These are phyloP conservation scores for Drosophila eohydei DNA, from an alignment of 2,888 invertebrate genomes.

Conservation along the genomic window DNA sequence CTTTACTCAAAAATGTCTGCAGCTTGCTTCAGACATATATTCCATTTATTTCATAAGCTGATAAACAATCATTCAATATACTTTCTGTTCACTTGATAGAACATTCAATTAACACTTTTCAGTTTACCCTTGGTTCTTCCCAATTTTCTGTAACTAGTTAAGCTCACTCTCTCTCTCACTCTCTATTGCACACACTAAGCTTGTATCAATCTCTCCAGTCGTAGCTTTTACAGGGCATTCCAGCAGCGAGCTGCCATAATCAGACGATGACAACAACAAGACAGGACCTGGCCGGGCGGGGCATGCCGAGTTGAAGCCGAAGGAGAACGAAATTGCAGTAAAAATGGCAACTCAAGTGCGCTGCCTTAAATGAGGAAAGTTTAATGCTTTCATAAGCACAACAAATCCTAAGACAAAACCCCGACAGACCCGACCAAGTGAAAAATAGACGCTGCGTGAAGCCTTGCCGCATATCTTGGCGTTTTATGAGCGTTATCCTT, in stretches of 20 bases:
- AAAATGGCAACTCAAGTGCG: conserved; percentile 80
- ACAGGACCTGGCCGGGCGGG: conserved; percentile 17
- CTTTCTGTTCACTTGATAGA: not conserved
- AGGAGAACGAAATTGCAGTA: conserved; percentile 76
- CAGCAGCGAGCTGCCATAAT: conserved; percentile 53
- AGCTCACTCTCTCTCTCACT: not conserved
- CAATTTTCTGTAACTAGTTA: not conserved
- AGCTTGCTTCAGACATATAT: no score
- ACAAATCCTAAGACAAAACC: conserved; percentile 76
- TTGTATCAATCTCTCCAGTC: not conserved
- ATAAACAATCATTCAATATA: not conserved
- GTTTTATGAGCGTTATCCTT: conserved; percentile 78
- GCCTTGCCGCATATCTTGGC: conserved; percentile 71
- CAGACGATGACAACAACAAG: conserved; percentile 52
- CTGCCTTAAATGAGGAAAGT: conserved; percentile 79
- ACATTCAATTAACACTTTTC: not conserved
- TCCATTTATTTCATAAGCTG: no score
- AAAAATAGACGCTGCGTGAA: conserved; percentile 77
- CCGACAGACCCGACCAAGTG: conserved; percentile 53
- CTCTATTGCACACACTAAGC: not conserved
- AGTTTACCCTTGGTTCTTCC: not conserved
- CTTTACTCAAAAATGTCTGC: no score
- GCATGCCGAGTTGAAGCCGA: conserved; percentile 32
- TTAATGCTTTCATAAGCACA: conserved; percentile 82
- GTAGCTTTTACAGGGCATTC: conserved; percentile 23